These are phyloP conservation scores for Ceratitis capitata DNA, from an alignment of 1,140 invertebrate genomes.

Conservation along the genomic window DNA sequence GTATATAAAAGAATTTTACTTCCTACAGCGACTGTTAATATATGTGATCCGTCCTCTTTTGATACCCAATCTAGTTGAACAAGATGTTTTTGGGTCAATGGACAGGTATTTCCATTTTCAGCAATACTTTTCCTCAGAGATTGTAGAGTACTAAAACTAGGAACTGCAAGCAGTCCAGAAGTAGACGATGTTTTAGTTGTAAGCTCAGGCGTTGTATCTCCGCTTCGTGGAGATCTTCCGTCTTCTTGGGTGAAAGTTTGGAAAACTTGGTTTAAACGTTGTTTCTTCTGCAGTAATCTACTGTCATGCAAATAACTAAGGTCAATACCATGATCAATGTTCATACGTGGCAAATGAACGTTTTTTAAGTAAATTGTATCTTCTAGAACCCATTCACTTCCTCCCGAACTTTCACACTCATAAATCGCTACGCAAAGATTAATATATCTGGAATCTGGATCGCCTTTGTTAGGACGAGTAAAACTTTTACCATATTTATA, in stretches of 20 bases:
- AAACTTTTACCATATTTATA: conserved; percentile 92
- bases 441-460: conserved; percentile 86
- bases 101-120: conserved; percentile 90
- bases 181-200: conserved; percentile 65
- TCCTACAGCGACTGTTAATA: conserved; percentile 95
- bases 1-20: conserved; percentile 90
- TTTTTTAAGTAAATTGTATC: conserved; percentile 93
- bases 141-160: conserved; percentile 91
- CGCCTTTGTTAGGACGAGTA: conserved; percentile 78
- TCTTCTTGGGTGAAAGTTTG: conserved; percentile 74
- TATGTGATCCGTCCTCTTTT: conserved; percentile 97
- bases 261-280: conserved; percentile 76
- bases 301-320: conserved; percentile 85
- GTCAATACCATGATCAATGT: conserved; percentile 83
- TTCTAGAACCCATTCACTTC: conserved; percentile 98
- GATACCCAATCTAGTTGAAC: conserved; percentile 99
- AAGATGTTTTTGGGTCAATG: conserved; percentile 85
- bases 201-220: conserved; percentile 64
- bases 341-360: conserved; percentile 83
- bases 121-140: conserved; percentile 88
- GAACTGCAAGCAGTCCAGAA: conserved; percentile 81
- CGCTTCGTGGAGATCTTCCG: conserved; percentile 68
- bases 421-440: conserved; percentile 97
- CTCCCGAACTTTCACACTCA: conserved; percentile 98
- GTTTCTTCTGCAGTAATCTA: conserved; percentile 81